Percentiles rank a stretch among this genome's conserved stretches.
Conservation (phyloP, 2,888 invertebrate genomes). For the Eulithis testata region DNA sequence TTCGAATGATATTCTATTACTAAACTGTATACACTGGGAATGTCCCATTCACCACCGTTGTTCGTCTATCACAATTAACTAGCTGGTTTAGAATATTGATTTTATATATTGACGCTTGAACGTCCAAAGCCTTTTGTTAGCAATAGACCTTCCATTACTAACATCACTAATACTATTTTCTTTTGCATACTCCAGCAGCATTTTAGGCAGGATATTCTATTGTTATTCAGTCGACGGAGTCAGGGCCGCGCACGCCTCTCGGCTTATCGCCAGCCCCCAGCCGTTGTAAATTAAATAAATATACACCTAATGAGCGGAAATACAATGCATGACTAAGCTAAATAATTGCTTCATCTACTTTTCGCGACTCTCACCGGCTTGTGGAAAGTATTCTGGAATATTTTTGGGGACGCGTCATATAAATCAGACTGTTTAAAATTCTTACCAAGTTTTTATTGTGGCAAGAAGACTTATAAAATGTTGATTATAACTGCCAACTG, state of each 20-base stretch:
- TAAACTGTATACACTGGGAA: no score
- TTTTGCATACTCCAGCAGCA: constrained; percentile 63
- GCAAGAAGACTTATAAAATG: not conserved
- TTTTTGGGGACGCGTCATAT: constrained; percentile 26
- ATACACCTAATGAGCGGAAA: constrained; percentile 83
- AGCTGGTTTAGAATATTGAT: no score
- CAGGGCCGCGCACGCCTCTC: constrained; percentile 75
- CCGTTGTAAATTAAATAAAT: constrained; percentile 84
- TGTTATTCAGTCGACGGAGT: constrained; percentile 80
- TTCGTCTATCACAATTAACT: no score
- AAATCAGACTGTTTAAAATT: constrained; percentile 22
- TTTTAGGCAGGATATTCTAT: constrained; percentile 74
- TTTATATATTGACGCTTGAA: no score
- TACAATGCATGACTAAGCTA: constrained; percentile 80
- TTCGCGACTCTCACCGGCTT: constrained; percentile 48
- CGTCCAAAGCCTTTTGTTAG: no score
- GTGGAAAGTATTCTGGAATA: constrained; percentile 27
- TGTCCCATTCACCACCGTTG: no score
- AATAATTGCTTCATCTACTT: constrained; percentile 78
- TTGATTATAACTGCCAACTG: no score
- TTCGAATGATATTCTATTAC: no score
- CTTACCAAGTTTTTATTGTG: constrained; percentile 8
- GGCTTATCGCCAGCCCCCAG: constrained; percentile 81
- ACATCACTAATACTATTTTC: constrained; percentile 47
- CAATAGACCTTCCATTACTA: not conserved